These are phyloP conservation scores for Mustela lutreola DNA, from an alignment of 2,113 vertebrate genomes.

Conservation along the genomic window DNA sequence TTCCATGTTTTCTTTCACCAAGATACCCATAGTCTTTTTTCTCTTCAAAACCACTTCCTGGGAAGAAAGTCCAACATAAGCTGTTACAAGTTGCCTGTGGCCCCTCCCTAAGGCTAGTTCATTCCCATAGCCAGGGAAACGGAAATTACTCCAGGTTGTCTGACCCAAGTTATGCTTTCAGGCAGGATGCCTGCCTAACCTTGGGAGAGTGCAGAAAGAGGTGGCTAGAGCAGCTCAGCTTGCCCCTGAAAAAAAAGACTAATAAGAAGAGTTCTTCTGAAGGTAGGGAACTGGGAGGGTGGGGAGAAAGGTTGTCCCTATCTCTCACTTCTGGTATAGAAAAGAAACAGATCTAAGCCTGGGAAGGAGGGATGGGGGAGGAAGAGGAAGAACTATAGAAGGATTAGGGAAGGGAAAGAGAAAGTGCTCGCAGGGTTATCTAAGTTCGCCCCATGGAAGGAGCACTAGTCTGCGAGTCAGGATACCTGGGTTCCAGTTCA, in stretches of 20 bases:
- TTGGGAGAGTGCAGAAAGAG: background rate
- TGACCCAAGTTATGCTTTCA: constrained; percentile 27
- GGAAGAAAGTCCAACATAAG: constrained; percentile 72
- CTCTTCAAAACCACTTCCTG: constrained; percentile 70
- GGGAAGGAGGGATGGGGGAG: background rate
- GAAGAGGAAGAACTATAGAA: background rate
- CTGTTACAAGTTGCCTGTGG: constrained; percentile 66
- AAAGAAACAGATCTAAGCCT: background rate
- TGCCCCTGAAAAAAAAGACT: background rate
- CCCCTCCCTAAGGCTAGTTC: constrained; percentile 49
- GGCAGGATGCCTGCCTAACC: background rate
- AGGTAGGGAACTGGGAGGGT: background rate
- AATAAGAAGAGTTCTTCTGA: background rate
- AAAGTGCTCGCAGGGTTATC: background rate
- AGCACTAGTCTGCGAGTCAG: background rate
- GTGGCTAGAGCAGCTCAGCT: background rate
- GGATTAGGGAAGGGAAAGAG: background rate
- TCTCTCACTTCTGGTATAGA: constrained; percentile 44
- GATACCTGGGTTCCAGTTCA: background rate
- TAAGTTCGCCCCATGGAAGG: background rate
- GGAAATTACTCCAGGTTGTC: constrained; percentile 51
- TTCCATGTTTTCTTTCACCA: constrained; percentile 30
- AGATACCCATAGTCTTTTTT: constrained; percentile 4
- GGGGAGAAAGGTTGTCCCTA: background rate
- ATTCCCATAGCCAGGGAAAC: constrained; percentile 55